These are phyloP conservation scores for Etheostoma nigrum DNA, from an alignment of 2,797 vertebrate genomes.

Conservation along the genomic window DNA sequence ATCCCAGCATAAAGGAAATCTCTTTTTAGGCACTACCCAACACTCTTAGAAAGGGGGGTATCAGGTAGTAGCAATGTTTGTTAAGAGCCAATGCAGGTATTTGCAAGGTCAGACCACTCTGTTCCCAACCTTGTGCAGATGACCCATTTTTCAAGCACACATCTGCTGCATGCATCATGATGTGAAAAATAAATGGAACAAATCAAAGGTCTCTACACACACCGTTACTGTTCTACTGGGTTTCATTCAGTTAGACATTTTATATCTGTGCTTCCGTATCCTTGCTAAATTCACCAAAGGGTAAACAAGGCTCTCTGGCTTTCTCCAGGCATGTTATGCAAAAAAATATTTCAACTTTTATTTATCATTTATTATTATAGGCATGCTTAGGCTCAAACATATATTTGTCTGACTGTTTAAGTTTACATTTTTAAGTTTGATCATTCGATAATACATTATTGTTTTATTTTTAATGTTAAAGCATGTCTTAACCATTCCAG, in stretches of 20 bases:
- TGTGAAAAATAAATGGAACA: not conserved
- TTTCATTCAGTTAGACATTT: not conserved
- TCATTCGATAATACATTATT: not conserved
- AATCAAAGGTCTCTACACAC: not conserved
- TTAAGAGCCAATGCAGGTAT: slow-evolving; percentile 31
- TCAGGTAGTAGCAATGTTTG: slow-evolving; percentile 1
- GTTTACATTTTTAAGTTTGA: not conserved
- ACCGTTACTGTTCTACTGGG: not conserved
- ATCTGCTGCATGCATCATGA: slow-evolving; percentile 3
- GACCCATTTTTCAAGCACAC: not conserved
- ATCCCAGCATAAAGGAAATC: slow-evolving; percentile 70
- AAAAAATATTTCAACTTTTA: not conserved
- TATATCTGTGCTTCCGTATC: not conserved
- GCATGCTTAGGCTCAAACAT: not conserved
- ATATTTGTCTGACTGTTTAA: not conserved
- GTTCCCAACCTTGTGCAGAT: slow-evolving; percentile 1
- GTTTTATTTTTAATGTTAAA: not conserved
- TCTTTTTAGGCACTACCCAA: slow-evolving; percentile 47
- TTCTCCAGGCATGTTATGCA: not conserved
- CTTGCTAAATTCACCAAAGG: not conserved
- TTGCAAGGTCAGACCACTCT: slow-evolving; percentile 16
- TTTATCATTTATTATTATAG: too few species aligned
- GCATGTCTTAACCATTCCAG: not conserved
- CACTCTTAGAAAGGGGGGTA: slow-evolving; percentile 38
- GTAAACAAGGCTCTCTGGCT: not conserved